Conservation (phyloP, 1,140 invertebrate genomes). For the Oedothorax gibbosus region DNA sequence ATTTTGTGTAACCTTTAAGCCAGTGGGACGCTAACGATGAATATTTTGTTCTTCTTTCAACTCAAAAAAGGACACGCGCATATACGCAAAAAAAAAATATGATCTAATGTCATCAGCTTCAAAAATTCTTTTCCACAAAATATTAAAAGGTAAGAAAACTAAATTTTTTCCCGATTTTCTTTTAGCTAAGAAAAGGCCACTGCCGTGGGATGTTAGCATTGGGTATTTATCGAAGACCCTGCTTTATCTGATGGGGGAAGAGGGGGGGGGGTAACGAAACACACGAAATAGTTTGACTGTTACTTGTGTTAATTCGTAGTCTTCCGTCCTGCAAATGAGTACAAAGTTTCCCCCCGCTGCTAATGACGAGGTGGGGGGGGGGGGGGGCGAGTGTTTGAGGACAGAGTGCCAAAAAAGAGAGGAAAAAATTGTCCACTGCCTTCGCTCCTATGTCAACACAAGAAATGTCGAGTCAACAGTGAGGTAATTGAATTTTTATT, state of each 20-base stretch:
- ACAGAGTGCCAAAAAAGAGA: constrained; percentile 54
- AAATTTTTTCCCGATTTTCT: constrained; percentile 7
- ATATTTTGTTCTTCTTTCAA: constrained; percentile 39
- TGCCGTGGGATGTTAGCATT: constrained; percentile 59
- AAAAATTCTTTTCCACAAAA: constrained; percentile 52
- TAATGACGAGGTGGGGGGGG: constrained; percentile 31
- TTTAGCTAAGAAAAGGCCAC: constrained; percentile 14
- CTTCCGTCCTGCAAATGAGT: constrained; percentile 60
- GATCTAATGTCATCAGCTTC: constrained; percentile 52
- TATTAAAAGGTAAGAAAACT: constrained; percentile 40
- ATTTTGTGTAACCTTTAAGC: constrained; percentile 60
- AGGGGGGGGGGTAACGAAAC: constrained; percentile 33
- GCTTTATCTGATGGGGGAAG: constrained; percentile 33
- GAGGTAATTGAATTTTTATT: constrained; percentile 61
- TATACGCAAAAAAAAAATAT: constrained; percentile 33
- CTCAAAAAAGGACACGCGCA: constrained; percentile 6
- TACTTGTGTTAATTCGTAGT: constrained; percentile 56
- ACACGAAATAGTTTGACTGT: constrained; percentile 58
- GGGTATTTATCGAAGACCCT: constrained; percentile 54
- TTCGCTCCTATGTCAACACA: constrained; percentile 60
- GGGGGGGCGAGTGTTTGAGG: constrained; percentile 49
- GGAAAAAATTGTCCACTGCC: constrained; percentile 55
- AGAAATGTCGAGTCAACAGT: constrained; percentile 60
- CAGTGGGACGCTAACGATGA: constrained; percentile 53
- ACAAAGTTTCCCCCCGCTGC: constrained; percentile 57